Evolutionary conservation across 2,113 vertebrate species (phyloP).

Genomic region (Paradoxurus hermaphroditus): DNA sequence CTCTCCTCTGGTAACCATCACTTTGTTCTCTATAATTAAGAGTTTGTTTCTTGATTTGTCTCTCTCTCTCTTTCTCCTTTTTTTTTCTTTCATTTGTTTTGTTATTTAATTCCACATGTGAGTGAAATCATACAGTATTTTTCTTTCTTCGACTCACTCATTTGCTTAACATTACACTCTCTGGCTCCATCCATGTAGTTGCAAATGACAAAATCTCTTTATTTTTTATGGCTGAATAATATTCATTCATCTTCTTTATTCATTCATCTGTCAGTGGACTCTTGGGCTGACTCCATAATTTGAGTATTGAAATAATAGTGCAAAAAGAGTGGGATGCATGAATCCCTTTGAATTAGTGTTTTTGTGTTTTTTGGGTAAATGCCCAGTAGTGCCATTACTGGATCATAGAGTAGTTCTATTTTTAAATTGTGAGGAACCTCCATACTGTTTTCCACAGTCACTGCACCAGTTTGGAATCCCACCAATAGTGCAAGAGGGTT

Average conservation of each 20-base stretch:
- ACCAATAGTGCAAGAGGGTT: neutral
- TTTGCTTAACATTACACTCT: neutral
- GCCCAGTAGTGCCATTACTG: no score
- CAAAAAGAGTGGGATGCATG: neutral
- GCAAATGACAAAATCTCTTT: neutral
- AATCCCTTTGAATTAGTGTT: neutral
- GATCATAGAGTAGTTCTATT: no score
- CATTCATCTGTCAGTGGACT: neutral
- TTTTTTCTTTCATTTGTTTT: neutral
- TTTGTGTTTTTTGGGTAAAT: neutral
- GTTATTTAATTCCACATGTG: neutral
- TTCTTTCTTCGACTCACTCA: neutral
- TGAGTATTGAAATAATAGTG: neutral
- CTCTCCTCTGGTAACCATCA: neutral
- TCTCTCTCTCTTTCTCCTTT: neutral
- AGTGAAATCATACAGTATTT: neutral
- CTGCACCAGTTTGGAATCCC: neutral
- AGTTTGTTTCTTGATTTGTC: neutral
- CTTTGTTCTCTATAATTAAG: neutral
- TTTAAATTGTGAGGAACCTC: neutral
- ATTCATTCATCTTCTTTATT: neutral
- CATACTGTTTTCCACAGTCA: neutral
- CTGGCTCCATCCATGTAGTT: neutral
- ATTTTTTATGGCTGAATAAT: neutral
- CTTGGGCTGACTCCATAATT: neutral